Evolutionary conservation across 2,797 vertebrate genomes (phyloP).

Genomic region (Typhlichthys subterraneus): DNA sequence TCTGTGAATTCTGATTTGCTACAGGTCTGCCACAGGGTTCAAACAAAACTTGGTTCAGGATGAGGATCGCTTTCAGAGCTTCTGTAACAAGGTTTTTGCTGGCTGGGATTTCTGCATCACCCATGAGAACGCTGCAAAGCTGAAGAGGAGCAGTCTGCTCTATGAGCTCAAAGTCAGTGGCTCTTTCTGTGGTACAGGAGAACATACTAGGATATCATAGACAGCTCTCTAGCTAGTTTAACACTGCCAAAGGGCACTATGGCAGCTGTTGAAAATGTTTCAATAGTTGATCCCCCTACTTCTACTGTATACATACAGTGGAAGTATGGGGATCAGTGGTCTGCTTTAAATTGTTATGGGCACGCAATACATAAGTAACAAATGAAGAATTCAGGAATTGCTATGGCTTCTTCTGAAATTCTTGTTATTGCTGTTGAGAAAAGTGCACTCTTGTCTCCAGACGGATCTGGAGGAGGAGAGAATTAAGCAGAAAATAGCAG

Average conservation of each 20-base stretch:
- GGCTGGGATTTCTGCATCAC: slow-evolving; percentile 98
- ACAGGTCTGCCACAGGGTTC: slow-evolving; percentile 88
- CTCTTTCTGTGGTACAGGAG: not conserved
- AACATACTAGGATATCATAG: not conserved
- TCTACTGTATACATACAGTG: too few relatives aligned
- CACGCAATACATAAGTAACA: not conserved
- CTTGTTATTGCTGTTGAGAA: not conserved
- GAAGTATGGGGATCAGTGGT: too few relatives aligned
- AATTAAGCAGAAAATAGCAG: slow-evolving; percentile 86
- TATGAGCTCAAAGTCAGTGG: slow-evolving; percentile 87
- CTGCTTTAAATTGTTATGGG: not conserved
- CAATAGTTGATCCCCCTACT: too few relatives aligned
- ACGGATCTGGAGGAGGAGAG: slow-evolving; percentile 92
- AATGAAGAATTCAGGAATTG: too few relatives aligned
- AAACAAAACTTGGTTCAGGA: slow-evolving; percentile 85
- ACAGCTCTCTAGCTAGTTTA: not conserved
- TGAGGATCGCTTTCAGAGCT: slow-evolving; percentile 93
- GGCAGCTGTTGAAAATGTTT: too few relatives aligned
- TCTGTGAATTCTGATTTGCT: not conserved
- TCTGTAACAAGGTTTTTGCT: slow-evolving; percentile 96
- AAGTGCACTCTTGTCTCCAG: slow-evolving; percentile 61
- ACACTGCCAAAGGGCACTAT: too few relatives aligned
- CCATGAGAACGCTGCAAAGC: slow-evolving; percentile 74
- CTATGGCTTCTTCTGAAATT: not conserved
- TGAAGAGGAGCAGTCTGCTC: slow-evolving; percentile 88